phyloP scores from a whole-genome alignment of 1,140 invertebrate genomes.

The Mya arenaria region DNA sequence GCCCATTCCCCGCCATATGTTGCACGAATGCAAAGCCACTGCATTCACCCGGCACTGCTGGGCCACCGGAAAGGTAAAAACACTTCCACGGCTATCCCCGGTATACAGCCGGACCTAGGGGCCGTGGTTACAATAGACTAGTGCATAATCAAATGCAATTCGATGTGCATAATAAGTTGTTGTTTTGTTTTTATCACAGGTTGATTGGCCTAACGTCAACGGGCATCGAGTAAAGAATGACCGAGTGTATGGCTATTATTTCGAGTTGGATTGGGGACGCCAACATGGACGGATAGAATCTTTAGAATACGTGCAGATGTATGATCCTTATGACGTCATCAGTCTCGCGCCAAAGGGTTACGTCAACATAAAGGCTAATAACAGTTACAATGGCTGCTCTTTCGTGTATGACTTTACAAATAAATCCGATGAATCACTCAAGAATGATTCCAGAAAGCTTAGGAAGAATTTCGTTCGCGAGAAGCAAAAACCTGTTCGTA shows the following conservation, averaged over 20 bases:
- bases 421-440: background rate
- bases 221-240: background rate
- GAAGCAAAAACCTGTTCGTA: background rate
- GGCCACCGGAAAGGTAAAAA: too few species aligned
- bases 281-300: slow-evolving; percentile 59
- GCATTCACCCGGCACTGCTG: too few species aligned
- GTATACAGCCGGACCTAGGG: background rate
- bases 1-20: too few species aligned
- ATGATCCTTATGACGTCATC: slow-evolving; percentile 58
- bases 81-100: too few species aligned
- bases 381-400: slow-evolving; percentile 34
- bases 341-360: slow-evolving; percentile 57
- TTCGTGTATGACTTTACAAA: slow-evolving; percentile 55
- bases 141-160: too few species aligned
- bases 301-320: slow-evolving; percentile 63
- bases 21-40: too few species aligned
- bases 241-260: slow-evolving; percentile 67
- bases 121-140: background rate
- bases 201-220: slow-evolving; percentile 58
- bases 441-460: background rate
- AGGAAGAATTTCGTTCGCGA: slow-evolving; percentile 10
- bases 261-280: slow-evolving; percentile 65
- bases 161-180: too few species aligned
- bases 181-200: slow-evolving; percentile 27
- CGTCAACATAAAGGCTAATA: slow-evolving; percentile 52